Evolutionary conservation across 2,888 invertebrate genomes (phyloP).

Genomic region (Plusia festucae): DNA sequence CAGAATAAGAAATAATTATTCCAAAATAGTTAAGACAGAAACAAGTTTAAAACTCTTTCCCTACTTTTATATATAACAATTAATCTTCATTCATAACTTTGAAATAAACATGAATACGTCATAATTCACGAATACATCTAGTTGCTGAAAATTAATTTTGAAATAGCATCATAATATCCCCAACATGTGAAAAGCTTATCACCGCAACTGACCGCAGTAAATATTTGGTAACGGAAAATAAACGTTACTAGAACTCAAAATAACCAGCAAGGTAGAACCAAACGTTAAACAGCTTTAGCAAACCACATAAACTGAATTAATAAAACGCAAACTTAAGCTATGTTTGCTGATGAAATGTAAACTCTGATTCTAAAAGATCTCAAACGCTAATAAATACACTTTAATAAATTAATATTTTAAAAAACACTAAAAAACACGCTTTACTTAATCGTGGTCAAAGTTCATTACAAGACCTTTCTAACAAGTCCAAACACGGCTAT

Average conservation of each 20-base stretch:
- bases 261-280: neutral
- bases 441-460: too few relatives aligned
- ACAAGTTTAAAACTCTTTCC: neutral
- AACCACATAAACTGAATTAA: neutral
- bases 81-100: neutral
- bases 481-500: too few relatives aligned
- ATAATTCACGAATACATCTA: neutral
- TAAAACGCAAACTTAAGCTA: neutral
- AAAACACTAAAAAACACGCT: too few relatives aligned
- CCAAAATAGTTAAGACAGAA: too few relatives aligned
- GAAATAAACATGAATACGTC: neutral
- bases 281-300: neutral
- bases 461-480: too few relatives aligned
- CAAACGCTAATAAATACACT: neutral
- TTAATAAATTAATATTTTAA: too few relatives aligned
- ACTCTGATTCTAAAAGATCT: neutral
- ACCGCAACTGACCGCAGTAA: neutral
- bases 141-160: neutral
- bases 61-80: too few relatives aligned
- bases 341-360: neutral
- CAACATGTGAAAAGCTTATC: neutral
- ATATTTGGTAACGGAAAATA: neutral
- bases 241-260: neutral
- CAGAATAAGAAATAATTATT: too few relatives aligned
- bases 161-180: neutral